A percentile compares a stretch with the other conserved stretches of the same genome.
Conservation (phyloP, 2,797 vertebrate species). For the Catostomus latipinnis region DNA sequence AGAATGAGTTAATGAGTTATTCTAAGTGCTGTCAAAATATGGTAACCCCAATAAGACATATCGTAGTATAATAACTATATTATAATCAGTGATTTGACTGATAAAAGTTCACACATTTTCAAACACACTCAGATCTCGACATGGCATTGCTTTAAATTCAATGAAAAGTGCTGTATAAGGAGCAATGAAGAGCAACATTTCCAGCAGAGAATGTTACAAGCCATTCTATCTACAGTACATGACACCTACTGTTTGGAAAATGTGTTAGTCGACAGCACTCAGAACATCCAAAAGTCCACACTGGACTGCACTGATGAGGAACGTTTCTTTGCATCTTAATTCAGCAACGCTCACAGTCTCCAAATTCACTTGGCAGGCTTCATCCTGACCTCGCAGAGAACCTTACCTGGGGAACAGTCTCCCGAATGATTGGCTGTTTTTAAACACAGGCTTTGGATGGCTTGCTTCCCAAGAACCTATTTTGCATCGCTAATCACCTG, state of each 20-base stretch:
- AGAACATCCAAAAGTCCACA: background rate
- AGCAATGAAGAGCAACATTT: background rate
- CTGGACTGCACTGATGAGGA: background rate
- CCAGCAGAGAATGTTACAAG: background rate
- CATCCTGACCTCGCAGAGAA: slow-evolving; percentile 19
- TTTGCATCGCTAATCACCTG: slow-evolving; percentile 52
- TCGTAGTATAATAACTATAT: no score
- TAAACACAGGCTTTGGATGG: slow-evolving; percentile 32
- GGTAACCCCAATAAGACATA: no score
- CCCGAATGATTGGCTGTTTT: slow-evolving; percentile 37
- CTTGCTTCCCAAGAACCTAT: slow-evolving; percentile 43
- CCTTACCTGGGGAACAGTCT: slow-evolving; percentile 4
- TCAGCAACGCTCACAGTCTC: background rate
- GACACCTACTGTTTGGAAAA: background rate
- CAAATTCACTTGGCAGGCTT: background rate
- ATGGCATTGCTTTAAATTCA: background rate
- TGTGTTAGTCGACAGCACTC: background rate
- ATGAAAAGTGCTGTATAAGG: background rate
- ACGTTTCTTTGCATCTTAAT: slow-evolving; percentile 17
- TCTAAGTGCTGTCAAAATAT: no score
- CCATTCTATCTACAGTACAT: background rate
- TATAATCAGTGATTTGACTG: no score
- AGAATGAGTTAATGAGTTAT: no score
- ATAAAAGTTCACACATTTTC: background rate
- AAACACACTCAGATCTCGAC: slow-evolving; percentile 1